A percentile compares a stretch with the other conserved stretches of the same genome.
Evolutionary conservation across 2,113 vertebrate genomes (phyloP).

Genomic region (Thinocorus orbignyianus): DNA sequence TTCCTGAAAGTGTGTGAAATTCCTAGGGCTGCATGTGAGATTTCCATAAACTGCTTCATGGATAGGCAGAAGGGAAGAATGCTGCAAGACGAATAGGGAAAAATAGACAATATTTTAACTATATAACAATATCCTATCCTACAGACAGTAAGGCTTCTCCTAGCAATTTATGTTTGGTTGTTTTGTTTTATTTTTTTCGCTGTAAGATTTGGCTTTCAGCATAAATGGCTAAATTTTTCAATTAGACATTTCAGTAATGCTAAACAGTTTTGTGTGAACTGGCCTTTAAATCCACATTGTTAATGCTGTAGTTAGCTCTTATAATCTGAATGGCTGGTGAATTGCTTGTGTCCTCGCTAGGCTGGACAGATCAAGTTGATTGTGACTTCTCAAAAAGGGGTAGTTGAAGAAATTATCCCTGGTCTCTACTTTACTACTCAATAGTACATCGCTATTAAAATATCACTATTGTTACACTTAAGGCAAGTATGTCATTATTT

Average conservation of each 20-base stretch:
- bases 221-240: neutral
- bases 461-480: neutral
- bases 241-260: neutral
- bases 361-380: fast-evolving
- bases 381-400: neutral
- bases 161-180: neutral
- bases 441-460: neutral
- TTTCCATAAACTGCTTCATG: neutral
- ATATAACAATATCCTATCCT: neutral
- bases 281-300: neutral
- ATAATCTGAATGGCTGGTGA: neutral
- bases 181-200: neutral
- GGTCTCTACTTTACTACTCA: neutral
- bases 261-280: neutral
- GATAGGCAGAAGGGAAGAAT: neutral
- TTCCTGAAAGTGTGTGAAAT: neutral
- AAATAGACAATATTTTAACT: neutral
- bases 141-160: neutral
- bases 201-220: neutral
- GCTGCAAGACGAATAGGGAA: neutral
- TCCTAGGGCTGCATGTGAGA: neutral
- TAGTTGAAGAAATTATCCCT: neutral
- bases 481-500: neutral
- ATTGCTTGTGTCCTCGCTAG: fast-evolving
- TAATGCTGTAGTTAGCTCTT: neutral